These are phyloP conservation scores for Tipula confusa DNA, from an alignment of 2,888 invertebrate genomes.

Conservation along the genomic window DNA sequence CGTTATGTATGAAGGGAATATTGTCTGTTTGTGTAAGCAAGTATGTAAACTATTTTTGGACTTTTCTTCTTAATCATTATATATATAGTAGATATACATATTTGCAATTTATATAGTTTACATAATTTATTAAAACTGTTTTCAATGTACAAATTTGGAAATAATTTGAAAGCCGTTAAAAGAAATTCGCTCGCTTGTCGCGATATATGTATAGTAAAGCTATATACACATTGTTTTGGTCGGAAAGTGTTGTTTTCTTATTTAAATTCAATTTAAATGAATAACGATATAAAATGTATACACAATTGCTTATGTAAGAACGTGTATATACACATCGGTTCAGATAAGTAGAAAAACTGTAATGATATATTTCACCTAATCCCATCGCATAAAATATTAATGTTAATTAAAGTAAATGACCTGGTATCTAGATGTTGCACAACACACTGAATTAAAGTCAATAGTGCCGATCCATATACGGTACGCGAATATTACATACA, in stretches of 20 bases:
- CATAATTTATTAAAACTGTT: neutral
- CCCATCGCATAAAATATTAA: neutral
- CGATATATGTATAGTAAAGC: neutral
- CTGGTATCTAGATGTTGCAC: neutral
- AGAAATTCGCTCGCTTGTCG: neutral
- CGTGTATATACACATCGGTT: neutral
- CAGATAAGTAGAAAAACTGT: neutral
- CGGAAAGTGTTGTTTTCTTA: neutral
- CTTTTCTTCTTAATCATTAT: neutral
- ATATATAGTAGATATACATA: too few species aligned
- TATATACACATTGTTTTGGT: neutral
- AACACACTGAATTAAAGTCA: neutral
- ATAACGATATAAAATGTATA: neutral
- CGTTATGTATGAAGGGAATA: neutral
- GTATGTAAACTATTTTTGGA: neutral
- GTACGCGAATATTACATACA: neutral
- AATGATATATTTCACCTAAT: neutral
- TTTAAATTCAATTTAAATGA: neutral
- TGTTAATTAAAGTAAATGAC: neutral
- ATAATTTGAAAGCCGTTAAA: conserved; percentile 13
- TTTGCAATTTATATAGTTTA: neutral
- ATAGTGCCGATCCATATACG: neutral
- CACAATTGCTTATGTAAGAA: neutral
- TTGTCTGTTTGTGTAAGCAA: neutral
- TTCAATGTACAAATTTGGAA: neutral